Evolutionary conservation across 2,888 invertebrate genomes (phyloP).

Genomic region (Carcina quercana): DNA sequence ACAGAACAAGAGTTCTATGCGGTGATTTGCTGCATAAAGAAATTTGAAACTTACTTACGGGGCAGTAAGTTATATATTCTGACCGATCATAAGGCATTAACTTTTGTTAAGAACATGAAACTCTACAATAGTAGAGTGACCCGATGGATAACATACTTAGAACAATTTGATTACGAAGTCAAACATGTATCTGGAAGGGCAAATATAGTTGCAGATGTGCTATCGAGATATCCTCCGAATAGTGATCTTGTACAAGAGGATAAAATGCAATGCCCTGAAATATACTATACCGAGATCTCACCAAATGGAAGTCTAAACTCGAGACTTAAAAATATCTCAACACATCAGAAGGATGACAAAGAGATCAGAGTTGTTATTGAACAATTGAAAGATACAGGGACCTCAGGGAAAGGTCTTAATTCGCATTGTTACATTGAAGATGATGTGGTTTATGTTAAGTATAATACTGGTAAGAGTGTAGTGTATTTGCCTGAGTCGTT

Average conservation of each 20-base stretch:
- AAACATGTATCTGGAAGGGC: constrained; percentile 14
- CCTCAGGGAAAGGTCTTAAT: no score
- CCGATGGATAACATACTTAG: constrained; percentile 18
- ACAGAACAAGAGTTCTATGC: no score
- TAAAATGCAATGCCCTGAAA: constrained; percentile 7
- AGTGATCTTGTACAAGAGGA: constrained; percentile 11
- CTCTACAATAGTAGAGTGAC: constrained; percentile 18
- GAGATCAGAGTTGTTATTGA: no score
- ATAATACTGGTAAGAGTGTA: not conserved
- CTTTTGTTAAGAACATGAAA: constrained; percentile 19
- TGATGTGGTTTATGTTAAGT: not conserved
- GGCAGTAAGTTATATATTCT: constrained; percentile 16
- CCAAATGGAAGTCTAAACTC: no score
- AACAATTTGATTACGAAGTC: constrained; percentile 19
- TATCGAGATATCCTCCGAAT: constrained; percentile 14
- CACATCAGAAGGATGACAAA: no score
- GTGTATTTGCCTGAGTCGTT: constrained; percentile 9
- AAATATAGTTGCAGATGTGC: constrained; percentile 12
- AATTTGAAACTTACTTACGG: constrained; percentile 22
- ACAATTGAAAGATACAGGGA: no score
- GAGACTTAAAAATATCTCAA: no score
- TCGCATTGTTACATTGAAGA: no score
- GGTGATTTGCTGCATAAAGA: constrained; percentile 17
- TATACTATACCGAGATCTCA: constrained; percentile 8
- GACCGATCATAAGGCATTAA: constrained; percentile 20